Base-by-base conservation (phyloP, 1,140 invertebrate genomes). In the Samia ricini region DNA sequence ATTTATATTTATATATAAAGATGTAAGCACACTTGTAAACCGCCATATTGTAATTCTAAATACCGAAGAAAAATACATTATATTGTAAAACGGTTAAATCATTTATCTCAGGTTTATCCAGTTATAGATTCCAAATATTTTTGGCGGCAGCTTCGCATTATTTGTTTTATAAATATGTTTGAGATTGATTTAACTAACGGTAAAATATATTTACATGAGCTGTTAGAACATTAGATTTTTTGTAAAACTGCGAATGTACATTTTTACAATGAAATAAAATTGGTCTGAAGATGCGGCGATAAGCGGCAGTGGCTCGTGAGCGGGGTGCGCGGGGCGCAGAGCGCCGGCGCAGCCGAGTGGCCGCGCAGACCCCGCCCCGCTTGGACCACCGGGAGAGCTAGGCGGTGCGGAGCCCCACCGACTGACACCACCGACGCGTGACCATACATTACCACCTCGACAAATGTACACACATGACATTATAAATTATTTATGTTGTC, bases 291-390 rank as follows among this genome's bases (percentile, higher is more conserved):
- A 84, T 88, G 80, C 68, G 64, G 62, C 85, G 85, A 88, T 87
- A 87, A 87, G 83, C 71, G 75, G 70, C 71, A 70, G 69, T 76
- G 62, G 71, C 58, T 72, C 69, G 71, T 10, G 18, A 63, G 69
- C 54, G 64, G 33, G 57, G 55, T 36, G 54, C 64, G 77, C 68
- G 72, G 64, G 76, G 70, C 60, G 70, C 65, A 54, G 68, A 55
- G 77, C 72, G 73, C 67, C 63, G 70, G 69, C 73, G 72, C 66
- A 64, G 67, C 73, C 75, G 82, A 85, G 78, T 84, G 85, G 83
- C 83, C 82, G 82, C 76, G 74, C 60, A 76, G 83, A 85, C 85
- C 77, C 85, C 85, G 85, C 85, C 85, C 85, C 85, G 81, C 79
- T 68, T 20, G 75, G 85, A 87, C 84, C 85, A 87, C 84, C 85